Evolutionary conservation across 1,140 invertebrate species (phyloP), one percentile per base, ranked within the genome.

Genomic region (Rhynchophorus ferrugineus): DNA sequence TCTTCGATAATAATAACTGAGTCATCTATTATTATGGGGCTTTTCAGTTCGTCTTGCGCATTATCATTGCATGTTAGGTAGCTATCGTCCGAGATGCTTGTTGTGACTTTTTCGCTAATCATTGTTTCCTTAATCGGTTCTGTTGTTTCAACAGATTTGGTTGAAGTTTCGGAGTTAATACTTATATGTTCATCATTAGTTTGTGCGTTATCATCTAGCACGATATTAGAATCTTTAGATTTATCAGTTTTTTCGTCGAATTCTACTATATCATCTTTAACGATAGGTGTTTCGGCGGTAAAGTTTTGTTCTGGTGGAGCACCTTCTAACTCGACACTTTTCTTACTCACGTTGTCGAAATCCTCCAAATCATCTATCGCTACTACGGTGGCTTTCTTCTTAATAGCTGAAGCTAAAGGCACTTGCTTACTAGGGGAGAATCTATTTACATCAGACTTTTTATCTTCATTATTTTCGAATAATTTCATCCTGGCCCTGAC

Each of bases 401-500:
- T 35, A 9, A 7, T 11, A 2, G 13, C 14, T 42, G 17, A 20
- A 14, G 13, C 22, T 35, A 42, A 49, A 58, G 59, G 59, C 59
- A 58, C 59, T 52, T 49, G 44, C 38, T 44, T 58, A 49, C 34
- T 42, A 34, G 13, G 16, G 37, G 46, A 46, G 42, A 39, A 49
- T 42, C 41, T 59, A 61, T 61, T 49, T 61, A 60, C 58, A 60
- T 61, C 59, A 59, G 54, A 48, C 54, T 61, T 55, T 48, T 51
- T 54, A 51, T 57, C 42, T 54, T 48, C 41, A 57, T 49, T 44
- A 59, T 50, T 60, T 62, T 67, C 65, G 49, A 67, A 67, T 46
- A 67, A 56, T 39, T 51, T 49, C 59, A 62, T 60, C 50, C 64
- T 59, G 50, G 59, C 49, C 56, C 60, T 65, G 38, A 66, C 64